Base-by-base conservation (phyloP, 2,888 invertebrate genomes). In the Melinaea marsaeus region DNA sequence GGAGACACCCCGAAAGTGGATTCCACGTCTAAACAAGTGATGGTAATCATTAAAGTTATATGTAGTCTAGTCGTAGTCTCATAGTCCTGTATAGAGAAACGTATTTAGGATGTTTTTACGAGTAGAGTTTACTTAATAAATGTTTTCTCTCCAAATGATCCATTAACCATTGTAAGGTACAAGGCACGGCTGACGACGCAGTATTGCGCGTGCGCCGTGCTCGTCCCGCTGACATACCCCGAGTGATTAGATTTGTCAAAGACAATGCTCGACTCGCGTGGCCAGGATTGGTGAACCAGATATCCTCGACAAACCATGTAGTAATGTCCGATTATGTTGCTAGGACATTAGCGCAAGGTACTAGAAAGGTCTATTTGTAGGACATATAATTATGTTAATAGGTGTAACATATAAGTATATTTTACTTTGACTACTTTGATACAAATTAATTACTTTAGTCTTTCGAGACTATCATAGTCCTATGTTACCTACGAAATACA, bases 261-360 rank as follows among this genome's bases (percentile, higher is more conserved):
- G 83, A 88, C 57, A 78, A 87, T 66, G 80, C 83, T 4, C 77
- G 75, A 9, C 48, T 73, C 11, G 75, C 80, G 4, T 89, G 87
- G 85, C 88, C 88, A 0, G 79, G 80, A 2, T 74, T 83, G 11
- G 72, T 68, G n/a, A 59, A 78, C 4, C 76, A 76, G 0, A 66
- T 76, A 7, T 68, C 66, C 35, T 55, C 60, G 35, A 63, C 75
- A 13, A 76, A 81, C 2, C 78, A 82, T 47, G 63, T 86, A 13
- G 73, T 87, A 6, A 73, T 90, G 2, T 77, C 75, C 22, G 90
- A 90, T 73, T 87, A 84, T 58, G 83, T 89, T 2, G 75, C 87
- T 7, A 76, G 90, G 57, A 79, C 85, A 0, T 74, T 90, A 2
- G 80, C 89, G 13, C 90, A 90, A 83, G 90, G 90, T 86, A 60